Evolutionary conservation across 1,140 invertebrate species (phyloP).

Genomic region (Leptoteleia sp.): DNA sequence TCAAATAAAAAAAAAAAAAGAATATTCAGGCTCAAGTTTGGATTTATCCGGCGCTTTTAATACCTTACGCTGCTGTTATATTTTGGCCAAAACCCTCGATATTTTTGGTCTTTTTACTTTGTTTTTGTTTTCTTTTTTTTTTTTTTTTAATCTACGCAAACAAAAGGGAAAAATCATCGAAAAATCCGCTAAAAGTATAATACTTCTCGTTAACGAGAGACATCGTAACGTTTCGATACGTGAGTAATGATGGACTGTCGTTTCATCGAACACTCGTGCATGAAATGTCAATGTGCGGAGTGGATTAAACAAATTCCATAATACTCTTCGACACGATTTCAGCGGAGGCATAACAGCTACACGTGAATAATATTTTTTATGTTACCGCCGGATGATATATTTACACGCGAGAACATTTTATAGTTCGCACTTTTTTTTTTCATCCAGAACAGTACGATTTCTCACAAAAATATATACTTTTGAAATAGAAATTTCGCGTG

Average conservation of each 20-base stretch:
- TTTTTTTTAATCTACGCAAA: constrained; percentile 58
- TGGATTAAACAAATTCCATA: constrained; percentile 79
- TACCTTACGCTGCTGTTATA: constrained; percentile 58
- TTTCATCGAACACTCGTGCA: constrained; percentile 73
- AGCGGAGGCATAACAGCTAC: constrained; percentile 69
- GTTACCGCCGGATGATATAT: too few species aligned
- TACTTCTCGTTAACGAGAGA: constrained; percentile 68
- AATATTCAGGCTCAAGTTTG: constrained; percentile 58
- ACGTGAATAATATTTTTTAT: constrained; percentile 5
- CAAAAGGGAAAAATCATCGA: constrained; percentile 64
- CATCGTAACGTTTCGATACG: constrained; percentile 63
- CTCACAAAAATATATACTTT: too few species aligned
- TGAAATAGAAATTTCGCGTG: too few species aligned
- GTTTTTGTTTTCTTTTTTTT: too few species aligned
- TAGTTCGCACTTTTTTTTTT: too few species aligned
- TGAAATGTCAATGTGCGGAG: constrained; percentile 75
- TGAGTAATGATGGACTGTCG: constrained; percentile 67
- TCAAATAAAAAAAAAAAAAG: constrained; percentile 55
- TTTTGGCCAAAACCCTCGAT: constrained; percentile 45
- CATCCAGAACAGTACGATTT: too few species aligned
- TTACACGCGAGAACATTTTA: too few species aligned
- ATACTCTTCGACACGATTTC: constrained; percentile 75
- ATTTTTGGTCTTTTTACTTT: constrained; percentile 51
- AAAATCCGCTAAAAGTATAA: constrained; percentile 65
- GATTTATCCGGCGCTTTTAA: constrained; percentile 61